phyloP scores from a whole-genome alignment of 2,113 vertebrate genomes.

The Myrmophylax atrothorax region DNA sequence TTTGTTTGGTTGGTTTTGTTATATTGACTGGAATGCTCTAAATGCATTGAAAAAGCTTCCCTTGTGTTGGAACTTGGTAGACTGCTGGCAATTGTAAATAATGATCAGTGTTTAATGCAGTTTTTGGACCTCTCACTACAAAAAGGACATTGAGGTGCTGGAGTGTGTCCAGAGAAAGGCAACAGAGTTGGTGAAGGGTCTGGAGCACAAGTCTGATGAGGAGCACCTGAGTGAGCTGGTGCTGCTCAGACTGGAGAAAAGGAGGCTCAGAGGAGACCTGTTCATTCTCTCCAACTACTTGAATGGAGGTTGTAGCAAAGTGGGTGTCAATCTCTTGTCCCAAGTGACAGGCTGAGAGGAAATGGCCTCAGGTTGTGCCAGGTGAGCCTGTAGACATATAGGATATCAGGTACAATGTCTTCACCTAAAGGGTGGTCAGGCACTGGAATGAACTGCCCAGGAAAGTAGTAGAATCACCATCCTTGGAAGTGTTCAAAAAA shows the following conservation, averaged over 20 bases:
- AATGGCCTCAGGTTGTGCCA: not conserved
- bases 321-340: not conserved
- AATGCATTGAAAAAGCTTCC: not conserved
- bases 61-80: not conserved
- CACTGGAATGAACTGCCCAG: not conserved
- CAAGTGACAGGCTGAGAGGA: not conserved
- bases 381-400: too few relatives aligned
- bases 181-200: not conserved
- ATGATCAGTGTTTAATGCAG: not conserved
- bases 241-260: not conserved
- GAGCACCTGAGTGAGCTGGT: not conserved
- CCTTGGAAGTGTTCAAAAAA: not conserved
- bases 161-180: rapidly evolving
- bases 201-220: not conserved
- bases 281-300: not conserved
- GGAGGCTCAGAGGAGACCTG: not conserved
- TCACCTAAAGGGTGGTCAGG: not conserved
- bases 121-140: not conserved
- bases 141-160: not conserved
- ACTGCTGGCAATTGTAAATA: not conserved
- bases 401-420: not conserved
- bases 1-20: not conserved
- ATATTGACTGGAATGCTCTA: not conserved
- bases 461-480: not conserved
- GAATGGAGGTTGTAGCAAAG: not conserved